Base-by-base conservation (phyloP, 2,113 vertebrate genomes). In the Thinocorus orbignyianus region DNA sequence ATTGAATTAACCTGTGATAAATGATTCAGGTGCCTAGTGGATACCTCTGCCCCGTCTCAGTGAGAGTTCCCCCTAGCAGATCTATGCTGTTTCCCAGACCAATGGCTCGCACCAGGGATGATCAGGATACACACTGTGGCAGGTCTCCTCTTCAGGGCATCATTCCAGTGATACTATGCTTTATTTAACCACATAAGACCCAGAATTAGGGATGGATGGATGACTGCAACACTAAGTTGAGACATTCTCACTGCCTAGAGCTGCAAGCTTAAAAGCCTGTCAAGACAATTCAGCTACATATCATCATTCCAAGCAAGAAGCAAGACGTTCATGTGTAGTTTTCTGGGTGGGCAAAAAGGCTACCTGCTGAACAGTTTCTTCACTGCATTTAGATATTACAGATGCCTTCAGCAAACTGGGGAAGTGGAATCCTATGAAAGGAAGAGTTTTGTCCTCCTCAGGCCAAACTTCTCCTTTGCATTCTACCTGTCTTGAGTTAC, bases 261-360 rank as follows among this genome's bases (percentile, higher is more conserved):
- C 88, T 71, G 72, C 76, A 81, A 81, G 60, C 80, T 88, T 72
- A 88, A 90, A 92, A 52, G 88, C 88, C 72, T 93, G 95, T 96
- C 93, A 94, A 69, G 65, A 86, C 61, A 61, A 86, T 74, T 93
- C 86, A 88, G 76, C 23, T 54, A 23, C 19, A 11, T 42, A 70
- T 51, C 55, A 73, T 54, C 79, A 68, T 31, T 91, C 61, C 79
- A 71, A 91, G 83, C 41, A 83, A 81, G 35, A 82, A 69, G 31
- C 41, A 86, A 88, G 65, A 77, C 1, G 2, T 39, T 87, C 78
- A 71, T 14, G 13, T 66, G 49, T 6, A 72, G 57, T 82, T 93
- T 95, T 92, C 88, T 81, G 83, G 70, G 44, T 91, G 77, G 77
- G 57, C 66, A 49, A 61, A 81, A 92, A 86, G 41, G 49, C 81